Conservation (phyloP, 2,113 vertebrate genomes). For the Calyptommatus sinebrachiatus region DNA sequence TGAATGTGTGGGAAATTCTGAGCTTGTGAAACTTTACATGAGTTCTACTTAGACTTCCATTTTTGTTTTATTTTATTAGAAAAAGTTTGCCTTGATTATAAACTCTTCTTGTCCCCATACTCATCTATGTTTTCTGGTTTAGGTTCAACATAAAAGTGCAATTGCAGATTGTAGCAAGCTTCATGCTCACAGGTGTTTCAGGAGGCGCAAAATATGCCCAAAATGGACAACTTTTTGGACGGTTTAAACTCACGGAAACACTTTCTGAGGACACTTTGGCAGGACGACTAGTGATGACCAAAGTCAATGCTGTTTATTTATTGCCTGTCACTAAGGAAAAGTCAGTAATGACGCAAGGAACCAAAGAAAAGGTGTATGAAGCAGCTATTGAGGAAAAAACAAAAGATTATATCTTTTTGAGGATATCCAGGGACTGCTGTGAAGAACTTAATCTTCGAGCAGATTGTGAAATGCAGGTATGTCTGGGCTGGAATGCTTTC, state of each 20-base stretch:
- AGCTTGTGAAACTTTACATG: not conserved
- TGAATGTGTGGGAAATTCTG: not conserved
- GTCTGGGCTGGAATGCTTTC: not conserved
- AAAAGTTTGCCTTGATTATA: constrained; percentile 15
- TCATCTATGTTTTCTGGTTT: constrained; percentile 57
- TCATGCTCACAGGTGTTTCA: constrained; percentile 97
- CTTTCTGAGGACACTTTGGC: constrained; percentile 98
- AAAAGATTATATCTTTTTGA: constrained; percentile 98
- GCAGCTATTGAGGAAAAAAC: constrained; percentile 98
- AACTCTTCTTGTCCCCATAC: not conserved
- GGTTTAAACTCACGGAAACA: constrained; percentile 96
- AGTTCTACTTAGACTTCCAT: not conserved
- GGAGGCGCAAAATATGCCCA: constrained; percentile 98
- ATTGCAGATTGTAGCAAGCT: constrained; percentile 95
- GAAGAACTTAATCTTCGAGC: constrained; percentile 88
- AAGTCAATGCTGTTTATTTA: constrained; percentile 96
- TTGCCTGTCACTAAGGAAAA: constrained; percentile 88
- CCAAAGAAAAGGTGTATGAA: constrained; percentile 97
- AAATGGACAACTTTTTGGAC: constrained; percentile 95
- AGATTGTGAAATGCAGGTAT: constrained; percentile 92
- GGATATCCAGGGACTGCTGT: constrained; percentile 95
- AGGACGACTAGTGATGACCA: constrained; percentile 97
- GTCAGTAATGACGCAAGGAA: constrained; percentile 82
- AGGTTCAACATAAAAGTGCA: constrained; percentile 99
- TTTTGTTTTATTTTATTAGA: constrained; percentile 10